Evolutionary conservation across 2,888 invertebrate genomes (phyloP).

Genomic region (Euplexia lucipara): DNA sequence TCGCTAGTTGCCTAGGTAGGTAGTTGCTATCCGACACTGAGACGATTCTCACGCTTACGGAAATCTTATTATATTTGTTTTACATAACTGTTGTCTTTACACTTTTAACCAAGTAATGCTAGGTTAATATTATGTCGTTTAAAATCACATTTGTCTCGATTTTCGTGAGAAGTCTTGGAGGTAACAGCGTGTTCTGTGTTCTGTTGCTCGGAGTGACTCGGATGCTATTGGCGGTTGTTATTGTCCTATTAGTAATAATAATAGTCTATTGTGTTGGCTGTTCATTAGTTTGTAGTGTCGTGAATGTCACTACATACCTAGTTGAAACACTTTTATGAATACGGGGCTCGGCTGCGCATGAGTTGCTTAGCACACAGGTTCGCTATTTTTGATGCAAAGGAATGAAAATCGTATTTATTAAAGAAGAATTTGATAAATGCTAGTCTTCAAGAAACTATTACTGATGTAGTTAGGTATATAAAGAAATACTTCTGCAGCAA

Average conservation of each 20-base stretch:
- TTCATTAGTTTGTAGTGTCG: slow-evolving; percentile 27
- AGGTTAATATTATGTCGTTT: slow-evolving; percentile 25
- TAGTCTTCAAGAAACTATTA: neutral
- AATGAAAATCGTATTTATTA: slow-evolving; percentile 8
- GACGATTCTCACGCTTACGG: slow-evolving; percentile 46
- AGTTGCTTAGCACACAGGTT: slow-evolving; percentile 2
- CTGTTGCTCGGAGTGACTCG: neutral
- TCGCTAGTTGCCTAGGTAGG: slow-evolving; percentile 15
- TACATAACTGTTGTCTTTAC: slow-evolving; percentile 31
- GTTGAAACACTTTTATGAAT: slow-evolving; percentile 13
- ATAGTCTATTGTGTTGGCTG: slow-evolving; percentile 51
- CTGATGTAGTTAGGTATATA: neutral
- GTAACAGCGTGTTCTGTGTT: neutral
- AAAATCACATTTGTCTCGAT: slow-evolving; percentile 21
- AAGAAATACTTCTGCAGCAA: neutral
- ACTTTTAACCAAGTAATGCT: neutral
- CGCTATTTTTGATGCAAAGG: neutral
- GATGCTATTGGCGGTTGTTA: slow-evolving; percentile 19
- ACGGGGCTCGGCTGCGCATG: slow-evolving; percentile 9
- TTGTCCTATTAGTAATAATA: slow-evolving; percentile 33
- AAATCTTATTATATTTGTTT: slow-evolving; percentile 34
- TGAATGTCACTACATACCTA: slow-evolving; percentile 1
- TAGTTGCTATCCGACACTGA: slow-evolving; percentile 34
- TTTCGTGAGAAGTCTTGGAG: slow-evolving; percentile 1
- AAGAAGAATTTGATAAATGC: neutral